A percentile compares a stretch with the other conserved stretches of the same genome.
Evolutionary conservation across 2,113 vertebrate genomes (phyloP).

Genomic region (Struthidea cinerea): DNA sequence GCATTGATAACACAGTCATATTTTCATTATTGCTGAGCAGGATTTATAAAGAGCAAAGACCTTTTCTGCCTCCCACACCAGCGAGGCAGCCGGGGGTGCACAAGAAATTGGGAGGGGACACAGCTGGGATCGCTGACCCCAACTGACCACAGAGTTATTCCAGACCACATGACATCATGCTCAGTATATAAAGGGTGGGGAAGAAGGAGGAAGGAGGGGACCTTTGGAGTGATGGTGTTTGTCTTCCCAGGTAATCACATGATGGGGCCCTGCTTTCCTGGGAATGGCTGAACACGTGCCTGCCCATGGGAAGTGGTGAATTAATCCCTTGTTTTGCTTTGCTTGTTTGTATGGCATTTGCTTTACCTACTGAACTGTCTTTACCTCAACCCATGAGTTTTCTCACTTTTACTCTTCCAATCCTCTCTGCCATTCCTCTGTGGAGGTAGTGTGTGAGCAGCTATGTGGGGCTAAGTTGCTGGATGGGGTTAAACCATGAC

Average conservation of each 20-base stretch:
- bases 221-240: neutral
- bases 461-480: neutral
- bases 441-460: fast-evolving
- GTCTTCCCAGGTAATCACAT: neutral
- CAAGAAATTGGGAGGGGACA: neutral
- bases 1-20: neutral
- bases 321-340: neutral
- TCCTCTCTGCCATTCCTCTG: neutral
- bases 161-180: neutral
- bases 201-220: neutral
- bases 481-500: neutral
- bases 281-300: neutral
- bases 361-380: neutral
- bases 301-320: neutral
- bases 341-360: neutral
- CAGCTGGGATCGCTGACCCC: neutral
- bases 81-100: fast-evolving
- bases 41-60: neutral
- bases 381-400: neutral
- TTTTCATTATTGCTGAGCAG: neutral
- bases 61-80: neutral
- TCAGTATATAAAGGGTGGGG: neutral
- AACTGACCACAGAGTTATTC: neutral
- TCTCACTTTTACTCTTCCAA: neutral
- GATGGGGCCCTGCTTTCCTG: neutral